phyloP scores from a whole-genome alignment of 1,140 invertebrate genomes.

The Thereuonema tuberculata region DNA sequence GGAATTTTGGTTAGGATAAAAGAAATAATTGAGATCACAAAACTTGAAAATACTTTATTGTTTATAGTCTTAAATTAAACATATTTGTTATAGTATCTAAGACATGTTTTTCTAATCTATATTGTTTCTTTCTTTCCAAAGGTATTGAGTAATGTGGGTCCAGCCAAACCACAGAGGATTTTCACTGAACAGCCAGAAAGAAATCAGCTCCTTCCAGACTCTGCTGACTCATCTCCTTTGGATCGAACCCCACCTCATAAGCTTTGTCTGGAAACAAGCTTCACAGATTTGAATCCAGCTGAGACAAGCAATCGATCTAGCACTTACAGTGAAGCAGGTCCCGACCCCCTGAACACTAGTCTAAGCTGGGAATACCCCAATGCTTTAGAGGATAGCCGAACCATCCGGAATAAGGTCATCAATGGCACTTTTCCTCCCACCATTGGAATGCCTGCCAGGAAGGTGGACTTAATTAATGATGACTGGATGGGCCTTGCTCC shows the following conservation, averaged over 20 bases:
- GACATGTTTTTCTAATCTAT: too few species aligned
- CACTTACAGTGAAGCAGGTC: not conserved
- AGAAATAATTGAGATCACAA: too few species aligned
- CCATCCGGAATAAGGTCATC: not conserved
- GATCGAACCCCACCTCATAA: slow-evolving; percentile 38
- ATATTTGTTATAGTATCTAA: too few species aligned
- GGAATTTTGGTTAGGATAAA: too few species aligned
- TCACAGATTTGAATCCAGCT: slow-evolving; percentile 43
- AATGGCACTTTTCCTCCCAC: slow-evolving; percentile 15
- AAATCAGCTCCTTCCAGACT: slow-evolving; percentile 23
- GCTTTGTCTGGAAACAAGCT: slow-evolving; percentile 57
- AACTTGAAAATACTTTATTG: too few species aligned
- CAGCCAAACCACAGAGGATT: slow-evolving; percentile 31
- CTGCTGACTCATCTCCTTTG: slow-evolving; percentile 26
- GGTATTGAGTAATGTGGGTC: slow-evolving; percentile 33
- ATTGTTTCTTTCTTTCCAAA: slow-evolving; percentile 21
- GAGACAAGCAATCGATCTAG: slow-evolving; percentile 2
- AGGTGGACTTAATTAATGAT: slow-evolving; percentile 31
- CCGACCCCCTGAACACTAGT: not conserved
- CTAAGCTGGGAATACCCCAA: slow-evolving; percentile 18
- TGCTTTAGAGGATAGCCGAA: not conserved
- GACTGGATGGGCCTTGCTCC: slow-evolving; percentile 52
- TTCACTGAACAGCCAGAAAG: slow-evolving; percentile 21
- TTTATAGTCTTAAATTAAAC: too few species aligned
- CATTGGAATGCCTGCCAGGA: not conserved